phyloP scores from a whole-genome alignment of 2,113 vertebrate genomes.

The Sinocyclocheilus maitianheensis region DNA sequence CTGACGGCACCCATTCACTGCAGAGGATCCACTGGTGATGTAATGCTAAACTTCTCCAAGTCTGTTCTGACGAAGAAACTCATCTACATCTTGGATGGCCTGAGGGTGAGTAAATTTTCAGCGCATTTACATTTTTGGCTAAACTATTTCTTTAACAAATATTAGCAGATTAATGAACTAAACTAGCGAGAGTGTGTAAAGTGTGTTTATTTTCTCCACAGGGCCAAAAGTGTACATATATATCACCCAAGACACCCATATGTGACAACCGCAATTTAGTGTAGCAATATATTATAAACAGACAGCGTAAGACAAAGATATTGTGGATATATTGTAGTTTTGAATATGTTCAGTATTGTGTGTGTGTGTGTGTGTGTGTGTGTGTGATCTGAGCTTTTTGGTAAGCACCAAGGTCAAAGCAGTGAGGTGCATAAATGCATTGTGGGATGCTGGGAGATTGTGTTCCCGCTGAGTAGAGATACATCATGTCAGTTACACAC shows the following conservation, averaged over 20 bases:
- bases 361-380: slow-evolving; percentile 14
- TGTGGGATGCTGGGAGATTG: slow-evolving; percentile 38
- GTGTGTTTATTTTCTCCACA: background rate
- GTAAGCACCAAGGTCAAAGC: slow-evolving; percentile 37
- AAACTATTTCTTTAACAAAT: too few species aligned
- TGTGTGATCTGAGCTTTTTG: slow-evolving; percentile 28
- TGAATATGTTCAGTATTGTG: background rate
- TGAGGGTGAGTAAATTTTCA: too few species aligned
- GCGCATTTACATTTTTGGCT: too few species aligned
- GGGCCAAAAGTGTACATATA: background rate
- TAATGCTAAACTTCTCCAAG: background rate
- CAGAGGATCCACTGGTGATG: background rate
- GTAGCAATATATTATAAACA: background rate
- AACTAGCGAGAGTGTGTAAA: background rate
- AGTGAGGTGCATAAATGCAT: slow-evolving; percentile 36
- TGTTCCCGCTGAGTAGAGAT: slow-evolving; percentile 40
- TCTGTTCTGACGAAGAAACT: background rate
- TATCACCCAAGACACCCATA: too few species aligned
- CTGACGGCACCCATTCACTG: background rate
- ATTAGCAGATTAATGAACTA: too few species aligned
- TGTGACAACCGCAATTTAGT: background rate
- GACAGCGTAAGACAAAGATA: background rate
- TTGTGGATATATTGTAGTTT: background rate
- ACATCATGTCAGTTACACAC: slow-evolving; percentile 37
- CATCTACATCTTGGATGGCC: background rate